Evolutionary conservation across 2,113 vertebrate species (phyloP), one percentile per base, ranked within the genome.

Genomic region (Callochromis pleurospilus): DNA sequence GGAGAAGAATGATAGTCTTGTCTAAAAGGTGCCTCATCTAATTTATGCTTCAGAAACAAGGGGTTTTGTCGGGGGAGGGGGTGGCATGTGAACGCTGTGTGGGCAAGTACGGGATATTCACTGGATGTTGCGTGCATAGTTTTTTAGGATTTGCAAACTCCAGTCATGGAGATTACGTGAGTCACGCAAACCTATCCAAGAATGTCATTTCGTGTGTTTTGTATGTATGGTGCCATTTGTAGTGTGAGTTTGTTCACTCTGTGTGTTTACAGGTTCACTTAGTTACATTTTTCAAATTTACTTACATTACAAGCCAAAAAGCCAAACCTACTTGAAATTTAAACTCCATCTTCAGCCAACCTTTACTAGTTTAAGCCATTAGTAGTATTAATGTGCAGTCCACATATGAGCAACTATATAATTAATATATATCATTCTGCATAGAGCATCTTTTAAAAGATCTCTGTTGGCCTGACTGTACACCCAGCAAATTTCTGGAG

Each of bases 1-100:
- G 65, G 83, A 86, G 88, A 92, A 93, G 91, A 90, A 92, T 90
- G 89, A 86, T 17, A 26, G 83, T 91, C 82, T 93, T 94, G 94
- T 94, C 89, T 80, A 79, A 75, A 65, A 92, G 85, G 90, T 84
- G 83, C 70, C 81, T 84, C 21, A 56, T 70, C 83, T 79, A 89
- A 29, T 80, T 24, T 55, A 83, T 53, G 86, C 75, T 55, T 60
- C 36, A 58, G 83, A 88, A 62, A 73, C 42, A 65, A 45, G 45
- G 26, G 56, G 84, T 68, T 68, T 85, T 84, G 55, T 91, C 15
- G 12, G 15, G 13, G 29, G 29, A 36, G 9, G 31, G 17, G 17
- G 19, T 13, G 19, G 53, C 65, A 75, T 73, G 62, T 81, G 51
- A 73, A 9, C 7, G 21, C 40, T 38, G 47, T 70, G 75, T 26